Evolutionary conservation across 1,140 invertebrate species (phyloP), one percentile per base, ranked within the genome.

Genomic region (Luehdorfia chinensis): DNA sequence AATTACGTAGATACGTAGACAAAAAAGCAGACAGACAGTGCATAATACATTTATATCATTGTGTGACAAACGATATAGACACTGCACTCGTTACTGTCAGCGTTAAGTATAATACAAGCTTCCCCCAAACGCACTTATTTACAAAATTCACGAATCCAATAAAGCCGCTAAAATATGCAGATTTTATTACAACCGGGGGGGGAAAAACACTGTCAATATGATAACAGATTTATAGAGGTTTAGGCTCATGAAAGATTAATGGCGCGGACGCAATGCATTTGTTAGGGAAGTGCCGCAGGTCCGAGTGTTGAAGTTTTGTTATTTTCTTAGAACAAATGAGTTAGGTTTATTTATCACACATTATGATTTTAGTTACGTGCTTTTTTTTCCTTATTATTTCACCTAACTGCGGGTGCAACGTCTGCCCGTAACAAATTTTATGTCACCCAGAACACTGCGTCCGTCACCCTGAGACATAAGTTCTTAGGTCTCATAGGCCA

Each of bases 1-100:
- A n/a, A n/a, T n/a, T n/a, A n/a, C n/a, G n/a, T n/a, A n/a, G n/a
- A n/a, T n/a, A n/a, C n/a, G n/a, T 3, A 36, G 53, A 57, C 50
- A 60, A 53, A 62, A 51, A 64, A 30, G 32, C 44, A 56, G 53
- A 56, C 52, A 47, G 23, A 59, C 47, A 25, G 19, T 21, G 18
- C 49, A 69, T 74, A 59, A 74, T 73, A 68, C 47, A 75, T 75
- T 67, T 50, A 75, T 68, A 55, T 28, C 32, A 28, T 39, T 50
- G 57, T n/a, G n/a, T 75, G 71, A 79, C 69, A 76, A 73, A 79
- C 71, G 66, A 47, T 37, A 33, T 47, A 59, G 63, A 65, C 62
- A 46, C 32, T 79, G 73, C 75, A 79, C 56, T 62, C 47, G 53
- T 66, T 59, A 66, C 21, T 58, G 65, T 71, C 67, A 63, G 14